These are phyloP conservation scores for Pomatorhinus ruficollis DNA, from an alignment of 2,113 vertebrate species.

Conservation along the genomic window DNA sequence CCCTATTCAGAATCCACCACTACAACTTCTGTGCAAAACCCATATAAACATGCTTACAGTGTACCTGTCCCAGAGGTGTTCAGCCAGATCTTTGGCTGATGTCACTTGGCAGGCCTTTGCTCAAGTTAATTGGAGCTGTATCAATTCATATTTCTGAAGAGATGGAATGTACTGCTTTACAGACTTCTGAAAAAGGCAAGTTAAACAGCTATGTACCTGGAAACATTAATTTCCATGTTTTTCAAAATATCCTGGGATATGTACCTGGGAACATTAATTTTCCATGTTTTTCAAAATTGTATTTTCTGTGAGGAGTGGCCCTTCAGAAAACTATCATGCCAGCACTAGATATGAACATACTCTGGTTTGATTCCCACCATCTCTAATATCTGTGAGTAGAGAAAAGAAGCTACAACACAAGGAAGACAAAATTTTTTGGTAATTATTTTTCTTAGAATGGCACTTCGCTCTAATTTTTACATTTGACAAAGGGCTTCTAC, in stretches of 20 bases:
- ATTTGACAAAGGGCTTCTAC: not conserved
- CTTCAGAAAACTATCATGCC: not conserved
- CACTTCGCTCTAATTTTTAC: not conserved
- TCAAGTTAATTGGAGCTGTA: not conserved
- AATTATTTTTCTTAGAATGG: not conserved
- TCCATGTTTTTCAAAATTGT: not conserved
- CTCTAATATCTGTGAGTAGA: not conserved
- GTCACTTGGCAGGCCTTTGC: not conserved
- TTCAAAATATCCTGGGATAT: not conserved
- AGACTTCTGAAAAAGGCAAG: not conserved
- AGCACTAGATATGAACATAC: not conserved
- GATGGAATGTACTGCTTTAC: not conserved
- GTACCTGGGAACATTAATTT: not conserved
- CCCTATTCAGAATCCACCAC: not conserved
- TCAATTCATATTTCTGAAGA: not conserved
- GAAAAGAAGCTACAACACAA: not conserved
- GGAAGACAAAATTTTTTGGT: not conserved
- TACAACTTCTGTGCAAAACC: not conserved
- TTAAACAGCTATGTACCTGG: not conserved
- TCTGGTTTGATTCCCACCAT: not conserved
- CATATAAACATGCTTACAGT: not conserved
- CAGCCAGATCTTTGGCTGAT: not conserved
- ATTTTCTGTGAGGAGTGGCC: not conserved
- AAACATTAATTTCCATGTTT: not conserved
- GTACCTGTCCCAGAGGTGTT: not conserved